These are phyloP conservation scores for Episyrphus balteatus DNA, from an alignment of 1,140 invertebrate genomes.

Conservation along the genomic window DNA sequence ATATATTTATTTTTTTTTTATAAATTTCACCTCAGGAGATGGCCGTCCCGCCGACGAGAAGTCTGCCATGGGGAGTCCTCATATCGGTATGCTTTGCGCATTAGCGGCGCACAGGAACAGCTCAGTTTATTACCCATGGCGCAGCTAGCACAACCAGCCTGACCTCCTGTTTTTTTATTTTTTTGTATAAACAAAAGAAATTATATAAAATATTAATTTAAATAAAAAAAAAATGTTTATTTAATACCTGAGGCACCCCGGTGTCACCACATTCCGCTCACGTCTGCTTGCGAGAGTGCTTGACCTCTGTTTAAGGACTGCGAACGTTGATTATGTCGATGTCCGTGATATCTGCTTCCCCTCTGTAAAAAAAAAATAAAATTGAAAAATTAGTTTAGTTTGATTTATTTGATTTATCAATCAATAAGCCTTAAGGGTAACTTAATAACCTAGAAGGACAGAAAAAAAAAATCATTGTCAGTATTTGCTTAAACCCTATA, in stretches of 20 bases:
- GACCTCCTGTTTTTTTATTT: constrained; percentile 18
- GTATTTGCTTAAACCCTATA: too few relatives aligned
- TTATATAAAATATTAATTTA: not conserved
- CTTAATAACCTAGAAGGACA: too few relatives aligned
- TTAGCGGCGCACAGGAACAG: constrained; percentile 86
- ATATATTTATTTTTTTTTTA: constrained; percentile 1
- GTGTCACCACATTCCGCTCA: constrained; percentile 58
- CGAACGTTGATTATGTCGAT: constrained; percentile 50
- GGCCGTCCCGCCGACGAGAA: constrained; percentile 73
- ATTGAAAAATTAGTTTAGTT: not conserved
- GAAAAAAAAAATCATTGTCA: too few relatives aligned
- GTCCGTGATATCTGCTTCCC: constrained; percentile 37
- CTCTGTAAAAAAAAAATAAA: constrained; percentile 15
- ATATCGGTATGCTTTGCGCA: constrained; percentile 86
- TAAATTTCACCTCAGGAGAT: constrained; percentile 70
- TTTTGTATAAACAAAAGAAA: not conserved
- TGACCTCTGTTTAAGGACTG: constrained; percentile 57
- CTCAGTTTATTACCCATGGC: constrained; percentile 91
- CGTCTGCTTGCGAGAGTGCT: constrained; percentile 49
- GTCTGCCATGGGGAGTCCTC: constrained; percentile 88
- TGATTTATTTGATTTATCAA: too few relatives aligned
- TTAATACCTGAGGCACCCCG: constrained; percentile 51
- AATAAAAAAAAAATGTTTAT: not conserved
- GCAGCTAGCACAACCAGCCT: constrained; percentile 38
- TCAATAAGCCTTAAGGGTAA: too few relatives aligned